These are phyloP conservation scores for Teleogryllus oceanicus DNA, from an alignment of 2,888 invertebrate genomes.

Conservation along the genomic window DNA sequence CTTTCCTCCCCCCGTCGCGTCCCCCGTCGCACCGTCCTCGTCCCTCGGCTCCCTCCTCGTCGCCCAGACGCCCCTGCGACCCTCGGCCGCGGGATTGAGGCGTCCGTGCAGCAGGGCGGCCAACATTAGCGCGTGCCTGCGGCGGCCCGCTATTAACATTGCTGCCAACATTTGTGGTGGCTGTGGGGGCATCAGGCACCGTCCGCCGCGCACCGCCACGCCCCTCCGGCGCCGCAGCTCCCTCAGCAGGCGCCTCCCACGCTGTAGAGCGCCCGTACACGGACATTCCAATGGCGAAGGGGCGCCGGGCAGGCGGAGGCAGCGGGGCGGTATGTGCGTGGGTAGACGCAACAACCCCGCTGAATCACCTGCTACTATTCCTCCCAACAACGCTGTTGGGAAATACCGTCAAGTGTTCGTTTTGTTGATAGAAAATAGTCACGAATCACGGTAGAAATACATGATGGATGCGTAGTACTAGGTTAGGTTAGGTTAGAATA, in stretches of 20 bases:
- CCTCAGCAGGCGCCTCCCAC: no score
- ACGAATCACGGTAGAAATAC: no score
- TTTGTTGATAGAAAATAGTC: no score
- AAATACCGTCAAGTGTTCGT: no score
- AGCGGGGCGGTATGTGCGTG: background rate
- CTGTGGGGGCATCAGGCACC: background rate
- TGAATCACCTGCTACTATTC: no score
- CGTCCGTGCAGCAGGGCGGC: background rate
- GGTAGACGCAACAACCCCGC: background rate
- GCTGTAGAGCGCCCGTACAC: background rate
- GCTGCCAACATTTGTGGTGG: background rate
- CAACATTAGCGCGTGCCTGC: constrained; percentile 18
- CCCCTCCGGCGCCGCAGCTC: no score
- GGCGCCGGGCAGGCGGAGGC: background rate
- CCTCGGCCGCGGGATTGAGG: background rate
- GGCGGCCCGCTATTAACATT: constrained; percentile 1
- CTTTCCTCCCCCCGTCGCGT: no score
- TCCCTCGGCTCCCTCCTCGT: background rate
- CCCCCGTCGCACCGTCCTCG: no score
- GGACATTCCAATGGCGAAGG: background rate
- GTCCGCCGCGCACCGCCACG: background rate
- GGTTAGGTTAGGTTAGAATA: no score
- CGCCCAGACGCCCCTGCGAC: background rate
- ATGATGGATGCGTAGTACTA: no score
- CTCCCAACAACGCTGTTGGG: no score